Conservation (phyloP, 2,113 vertebrate genomes). For the Orientallactaga bullata region DNA sequence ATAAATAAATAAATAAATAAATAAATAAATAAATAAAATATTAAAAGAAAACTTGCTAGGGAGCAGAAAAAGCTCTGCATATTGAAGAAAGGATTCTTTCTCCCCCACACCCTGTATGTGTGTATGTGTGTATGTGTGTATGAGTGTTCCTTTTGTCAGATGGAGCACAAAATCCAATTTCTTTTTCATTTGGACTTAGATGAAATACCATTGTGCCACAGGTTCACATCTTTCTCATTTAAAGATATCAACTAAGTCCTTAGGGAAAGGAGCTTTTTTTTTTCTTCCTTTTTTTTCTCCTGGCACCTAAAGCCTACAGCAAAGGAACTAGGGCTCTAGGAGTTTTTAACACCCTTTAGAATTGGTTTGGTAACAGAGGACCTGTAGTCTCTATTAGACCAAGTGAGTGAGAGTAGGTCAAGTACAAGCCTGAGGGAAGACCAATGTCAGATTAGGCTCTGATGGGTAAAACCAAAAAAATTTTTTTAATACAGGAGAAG, state of each 20-base stretch:
- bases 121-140: no score
- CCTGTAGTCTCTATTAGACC: background rate
- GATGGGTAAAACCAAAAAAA: background rate
- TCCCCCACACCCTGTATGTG: background rate
- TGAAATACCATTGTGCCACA: no score
- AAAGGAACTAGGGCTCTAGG: background rate
- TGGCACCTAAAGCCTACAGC: background rate
- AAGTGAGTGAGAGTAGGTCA: conserved; percentile 18
- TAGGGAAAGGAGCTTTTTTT: background rate
- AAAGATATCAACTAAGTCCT: background rate
- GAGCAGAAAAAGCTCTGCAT: background rate
- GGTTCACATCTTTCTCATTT: background rate
- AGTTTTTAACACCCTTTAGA: background rate
- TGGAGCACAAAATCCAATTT: background rate
- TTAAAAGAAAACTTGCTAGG: no score
- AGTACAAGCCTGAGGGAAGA: background rate
- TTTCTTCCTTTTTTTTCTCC: background rate
- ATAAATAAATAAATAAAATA: no score
- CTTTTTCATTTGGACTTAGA: no score
- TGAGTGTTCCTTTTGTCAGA: conserved; percentile 1
- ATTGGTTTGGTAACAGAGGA: background rate
- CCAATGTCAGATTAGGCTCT: background rate
- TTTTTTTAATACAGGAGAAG: conserved; percentile 13
- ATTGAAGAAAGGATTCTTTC: background rate
- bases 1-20: no score